Base-by-base conservation (phyloP, 1,140 invertebrate species). In the Lucilia sericata region DNA sequence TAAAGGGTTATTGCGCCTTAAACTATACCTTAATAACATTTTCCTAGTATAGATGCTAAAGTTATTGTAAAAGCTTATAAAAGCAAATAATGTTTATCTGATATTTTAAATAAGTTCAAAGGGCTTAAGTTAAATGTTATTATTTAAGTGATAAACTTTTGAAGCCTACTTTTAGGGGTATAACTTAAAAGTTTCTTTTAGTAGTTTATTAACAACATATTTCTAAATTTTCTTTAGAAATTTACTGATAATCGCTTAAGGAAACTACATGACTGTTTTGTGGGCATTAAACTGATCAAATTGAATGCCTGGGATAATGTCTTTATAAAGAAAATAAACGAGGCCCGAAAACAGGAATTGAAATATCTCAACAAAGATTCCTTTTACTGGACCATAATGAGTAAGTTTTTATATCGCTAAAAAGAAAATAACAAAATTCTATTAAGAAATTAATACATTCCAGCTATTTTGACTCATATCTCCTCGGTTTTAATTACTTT, bases 231-330 rank as follows among this genome's bases (percentile, higher is more conserved):
- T 87, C 86, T 86, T 12, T 84, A 95, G 94, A 92, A 94, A 90
- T 93, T 92, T 70, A 95, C 95, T 21, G 96, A 97, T 88, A 94
- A 94, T 85, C 92, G 96, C 51, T 91, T 97, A 55, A 94, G 94
- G 75, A 94, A 94, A 88, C 94, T 96, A 60, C 96, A 95, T 84
- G 96, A 97, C 91, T 93, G 96, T 76, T 91, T 98, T 42, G 94
- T 96, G 88, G 96, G 96, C 8, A 96, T 97, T 19, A 95, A 95
- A 90, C 92, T 96, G 5, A 93, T 97, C 13, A 97, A 97, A 88
- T 91, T 97, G 5, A 94, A 95, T 88, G 95, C 95, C 14, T 97
- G 96, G 96, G 96, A 97, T 91, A 92, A 93, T 55, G 91, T 95
- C 2, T 97, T 96, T 87, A 92, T 94, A 21, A 91, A 94, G 84